These are phyloP conservation scores for Nothocercus julius DNA, from an alignment of 2,113 vertebrate genomes.

Conservation along the genomic window DNA sequence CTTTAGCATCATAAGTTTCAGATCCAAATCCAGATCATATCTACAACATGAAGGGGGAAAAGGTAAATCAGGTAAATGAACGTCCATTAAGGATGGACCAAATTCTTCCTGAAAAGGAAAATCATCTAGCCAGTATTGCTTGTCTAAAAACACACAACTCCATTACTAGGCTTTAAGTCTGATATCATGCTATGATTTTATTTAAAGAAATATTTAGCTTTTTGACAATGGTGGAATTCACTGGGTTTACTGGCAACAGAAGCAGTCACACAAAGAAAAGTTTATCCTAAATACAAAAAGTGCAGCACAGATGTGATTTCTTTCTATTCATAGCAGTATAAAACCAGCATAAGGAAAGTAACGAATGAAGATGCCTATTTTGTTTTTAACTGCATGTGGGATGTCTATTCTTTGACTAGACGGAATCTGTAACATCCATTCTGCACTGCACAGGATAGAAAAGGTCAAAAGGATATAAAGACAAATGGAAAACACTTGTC, in stretches of 20 bases:
- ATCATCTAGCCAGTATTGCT: rapidly evolving
- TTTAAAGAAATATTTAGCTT: background rate
- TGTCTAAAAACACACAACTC: background rate
- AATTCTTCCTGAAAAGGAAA: background rate
- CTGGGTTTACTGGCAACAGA: rapidly evolving
- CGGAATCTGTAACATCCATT: background rate
- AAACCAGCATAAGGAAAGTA: background rate
- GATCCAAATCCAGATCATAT: background rate
- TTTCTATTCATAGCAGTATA: background rate
- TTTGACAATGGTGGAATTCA: background rate
- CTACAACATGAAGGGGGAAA: background rate
- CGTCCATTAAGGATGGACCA: background rate
- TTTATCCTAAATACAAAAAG: background rate
- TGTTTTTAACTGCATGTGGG: background rate
- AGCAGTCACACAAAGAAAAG: background rate
- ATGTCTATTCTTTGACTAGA: background rate
- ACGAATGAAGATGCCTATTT: background rate
- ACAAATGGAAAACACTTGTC: background rate
- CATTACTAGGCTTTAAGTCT: background rate
- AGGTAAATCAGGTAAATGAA: background rate
- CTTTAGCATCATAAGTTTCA: background rate
- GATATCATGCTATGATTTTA: background rate
- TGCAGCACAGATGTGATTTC: rapidly evolving
- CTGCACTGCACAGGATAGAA: rapidly evolving
- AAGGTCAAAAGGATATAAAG: background rate